Conservation (phyloP, 2,113 vertebrate species). For the Plecotus auritus region DNA sequence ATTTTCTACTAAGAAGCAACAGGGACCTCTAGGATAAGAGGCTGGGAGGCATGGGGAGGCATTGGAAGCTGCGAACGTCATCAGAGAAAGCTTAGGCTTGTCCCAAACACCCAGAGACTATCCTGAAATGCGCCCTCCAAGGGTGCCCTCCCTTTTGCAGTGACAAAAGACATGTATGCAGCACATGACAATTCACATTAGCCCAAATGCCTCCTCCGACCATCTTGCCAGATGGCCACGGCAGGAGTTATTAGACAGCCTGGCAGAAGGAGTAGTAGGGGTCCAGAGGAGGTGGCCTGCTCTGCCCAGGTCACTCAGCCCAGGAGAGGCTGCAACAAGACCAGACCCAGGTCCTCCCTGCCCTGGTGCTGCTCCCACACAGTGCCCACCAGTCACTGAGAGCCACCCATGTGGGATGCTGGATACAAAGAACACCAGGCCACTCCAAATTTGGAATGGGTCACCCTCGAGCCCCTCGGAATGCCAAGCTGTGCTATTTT, state of each 20-base stretch:
- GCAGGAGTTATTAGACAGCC: background rate
- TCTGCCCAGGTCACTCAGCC: background rate
- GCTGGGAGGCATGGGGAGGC: background rate
- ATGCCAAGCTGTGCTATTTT: conserved; percentile 52
- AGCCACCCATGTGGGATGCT: conserved; percentile 36
- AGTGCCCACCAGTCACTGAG: background rate
- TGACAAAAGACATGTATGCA: background rate
- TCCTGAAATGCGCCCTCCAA: background rate
- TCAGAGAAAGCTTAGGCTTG: background rate
- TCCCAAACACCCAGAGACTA: background rate
- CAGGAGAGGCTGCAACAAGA: background rate
- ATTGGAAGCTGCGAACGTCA: background rate
- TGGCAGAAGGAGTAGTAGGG: too few relatives aligned
- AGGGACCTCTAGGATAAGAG: background rate
- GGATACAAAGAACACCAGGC: background rate
- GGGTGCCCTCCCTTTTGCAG: background rate
- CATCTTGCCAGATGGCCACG: background rate
- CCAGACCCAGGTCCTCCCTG: background rate
- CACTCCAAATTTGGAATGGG: conserved; percentile 28
- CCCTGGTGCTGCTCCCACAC: background rate
- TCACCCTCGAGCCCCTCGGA: background rate
- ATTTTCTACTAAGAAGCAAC: background rate
- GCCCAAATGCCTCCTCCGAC: background rate
- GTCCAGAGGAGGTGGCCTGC: background rate
- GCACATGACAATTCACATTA: background rate